Evolutionary conservation across 2,888 invertebrate genomes (phyloP).

Genomic region (Ectobius pallidus): DNA sequence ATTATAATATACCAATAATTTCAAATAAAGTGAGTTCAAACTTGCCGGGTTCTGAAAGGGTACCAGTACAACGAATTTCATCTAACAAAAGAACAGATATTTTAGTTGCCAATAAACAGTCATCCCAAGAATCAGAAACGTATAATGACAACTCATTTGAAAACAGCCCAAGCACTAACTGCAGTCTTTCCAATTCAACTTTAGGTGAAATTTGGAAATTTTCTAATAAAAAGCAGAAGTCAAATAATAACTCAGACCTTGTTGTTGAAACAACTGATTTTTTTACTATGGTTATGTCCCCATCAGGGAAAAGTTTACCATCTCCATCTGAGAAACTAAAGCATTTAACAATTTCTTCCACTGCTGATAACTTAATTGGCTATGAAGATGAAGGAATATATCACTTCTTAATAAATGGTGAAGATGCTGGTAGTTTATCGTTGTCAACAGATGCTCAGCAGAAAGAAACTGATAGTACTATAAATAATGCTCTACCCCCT

Average conservation of each 20-base stretch:
- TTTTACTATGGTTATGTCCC: constrained; percentile 57
- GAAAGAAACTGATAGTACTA: background rate
- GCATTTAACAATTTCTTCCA: constrained; percentile 64
- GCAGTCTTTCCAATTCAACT: too few species aligned
- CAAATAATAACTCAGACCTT: constrained; percentile 44
- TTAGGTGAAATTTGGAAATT: constrained; percentile 21
- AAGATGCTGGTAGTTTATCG: background rate
- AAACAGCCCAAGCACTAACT: too few species aligned
- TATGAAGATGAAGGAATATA: constrained; percentile 18
- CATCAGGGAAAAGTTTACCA: constrained; percentile 61
- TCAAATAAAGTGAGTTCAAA: background rate
- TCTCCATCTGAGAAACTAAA: constrained; percentile 71
- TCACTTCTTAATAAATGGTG: background rate
- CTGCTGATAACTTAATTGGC: constrained; percentile 33
- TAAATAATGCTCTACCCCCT: background rate
- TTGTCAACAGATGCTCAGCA: background rate
- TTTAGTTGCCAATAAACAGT: too few species aligned
- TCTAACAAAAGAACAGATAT: too few species aligned
- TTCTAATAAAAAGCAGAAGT: constrained; percentile 31
- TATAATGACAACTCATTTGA: too few species aligned
- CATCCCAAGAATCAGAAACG: too few species aligned
- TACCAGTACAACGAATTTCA: too few species aligned
- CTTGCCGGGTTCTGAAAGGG: background rate
- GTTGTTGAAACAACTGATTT: constrained; percentile 52
- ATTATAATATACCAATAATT: background rate